phyloP scores from a whole-genome alignment of 2,797 vertebrate species.

The Heterohyrax brucei region DNA sequence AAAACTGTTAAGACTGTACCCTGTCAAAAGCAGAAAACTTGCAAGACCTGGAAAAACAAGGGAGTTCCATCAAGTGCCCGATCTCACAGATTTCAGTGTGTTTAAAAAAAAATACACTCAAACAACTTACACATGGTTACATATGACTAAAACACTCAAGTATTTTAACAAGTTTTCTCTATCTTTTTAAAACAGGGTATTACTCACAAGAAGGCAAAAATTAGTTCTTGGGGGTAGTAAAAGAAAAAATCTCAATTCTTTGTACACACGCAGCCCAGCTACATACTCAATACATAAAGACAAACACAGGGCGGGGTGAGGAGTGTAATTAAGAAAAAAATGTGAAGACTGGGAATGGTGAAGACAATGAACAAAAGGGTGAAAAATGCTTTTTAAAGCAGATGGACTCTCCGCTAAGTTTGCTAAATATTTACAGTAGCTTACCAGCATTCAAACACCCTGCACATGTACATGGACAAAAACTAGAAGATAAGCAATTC shows the following conservation, averaged over 20 bases:
- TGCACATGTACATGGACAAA: neutral
- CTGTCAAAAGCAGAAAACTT: neutral
- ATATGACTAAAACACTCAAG: neutral
- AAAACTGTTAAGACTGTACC: neutral
- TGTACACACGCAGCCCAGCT: neutral
- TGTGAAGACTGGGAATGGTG: neutral
- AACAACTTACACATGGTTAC: neutral
- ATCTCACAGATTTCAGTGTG: neutral
- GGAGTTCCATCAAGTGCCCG: neutral
- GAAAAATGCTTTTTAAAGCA: neutral
- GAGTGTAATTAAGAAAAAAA: neutral
- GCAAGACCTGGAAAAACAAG: neutral
- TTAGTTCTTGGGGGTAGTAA: neutral
- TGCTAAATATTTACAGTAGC: neutral
- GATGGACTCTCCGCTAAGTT: neutral
- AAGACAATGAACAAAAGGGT: neutral
- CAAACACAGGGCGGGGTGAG: neutral
- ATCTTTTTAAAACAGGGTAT: neutral
- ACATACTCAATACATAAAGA: neutral
- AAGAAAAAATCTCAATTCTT: neutral
- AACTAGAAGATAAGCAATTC: neutral
- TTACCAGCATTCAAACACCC: neutral
- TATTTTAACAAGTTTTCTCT: neutral
- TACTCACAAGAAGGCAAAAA: neutral
- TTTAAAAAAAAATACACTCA: neutral